Evolutionary conservation across 2,888 invertebrate species (phyloP).

Genomic region (Tiliacea aurago): DNA sequence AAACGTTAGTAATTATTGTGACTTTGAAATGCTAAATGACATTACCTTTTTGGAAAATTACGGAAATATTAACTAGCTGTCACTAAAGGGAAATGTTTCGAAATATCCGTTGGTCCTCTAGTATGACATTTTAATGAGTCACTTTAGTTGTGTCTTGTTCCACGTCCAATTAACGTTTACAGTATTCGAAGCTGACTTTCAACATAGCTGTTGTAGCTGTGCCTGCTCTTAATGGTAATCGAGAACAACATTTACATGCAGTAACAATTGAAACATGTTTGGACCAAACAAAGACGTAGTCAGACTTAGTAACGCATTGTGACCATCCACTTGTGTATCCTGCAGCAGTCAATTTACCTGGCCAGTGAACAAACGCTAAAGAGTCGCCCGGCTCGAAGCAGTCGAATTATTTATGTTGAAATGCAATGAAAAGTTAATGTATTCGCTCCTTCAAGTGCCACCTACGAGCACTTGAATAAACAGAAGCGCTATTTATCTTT

Average conservation of each 20-base stretch:
- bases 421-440: slow-evolving; percentile 71
- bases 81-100: slow-evolving; percentile 60
- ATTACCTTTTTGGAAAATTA: slow-evolving; percentile 32
- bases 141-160: slow-evolving; percentile 71
- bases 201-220: slow-evolving; percentile 71
- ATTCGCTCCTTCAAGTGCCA: slow-evolving; percentile 78
- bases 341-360: slow-evolving; percentile 57
- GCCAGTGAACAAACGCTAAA: slow-evolving; percentile 58
- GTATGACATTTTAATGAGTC: slow-evolving; percentile 73
- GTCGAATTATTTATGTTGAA: slow-evolving; percentile 63
- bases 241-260: slow-evolving; percentile 82
- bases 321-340: slow-evolving; percentile 58
- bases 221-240: slow-evolving; percentile 78
- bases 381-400: slow-evolving; percentile 39
- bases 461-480: slow-evolving; percentile 83
- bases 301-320: slow-evolving; percentile 68
- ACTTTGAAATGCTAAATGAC: slow-evolving; percentile 32
- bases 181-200: slow-evolving; percentile 75
- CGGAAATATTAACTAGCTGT: slow-evolving; percentile 51
- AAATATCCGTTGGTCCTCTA: slow-evolving; percentile 64
- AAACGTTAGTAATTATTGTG: slow-evolving; percentile 45
- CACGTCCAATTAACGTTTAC: slow-evolving; percentile 80
- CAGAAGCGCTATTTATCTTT: slow-evolving; percentile 83
- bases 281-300: slow-evolving; percentile 83
- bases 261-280: slow-evolving; percentile 81